Conservation (phyloP, 2,797 vertebrate genomes). For the Steatocranus sp. region DNA sequence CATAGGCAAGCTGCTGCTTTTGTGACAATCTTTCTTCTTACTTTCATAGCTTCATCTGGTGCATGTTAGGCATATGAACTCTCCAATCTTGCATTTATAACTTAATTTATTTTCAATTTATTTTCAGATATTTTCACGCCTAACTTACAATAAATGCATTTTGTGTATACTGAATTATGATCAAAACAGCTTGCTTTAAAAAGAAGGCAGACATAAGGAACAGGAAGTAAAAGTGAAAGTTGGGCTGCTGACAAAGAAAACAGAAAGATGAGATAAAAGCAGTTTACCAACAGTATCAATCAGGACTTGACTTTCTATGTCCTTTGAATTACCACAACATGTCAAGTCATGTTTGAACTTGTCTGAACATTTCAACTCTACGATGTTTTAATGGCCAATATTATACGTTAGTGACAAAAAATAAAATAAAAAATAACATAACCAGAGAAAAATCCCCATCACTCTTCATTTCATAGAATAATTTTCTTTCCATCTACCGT, state of each 20-base stretch:
- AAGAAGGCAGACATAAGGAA: background rate
- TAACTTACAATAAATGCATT: background rate
- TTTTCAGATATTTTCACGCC: background rate
- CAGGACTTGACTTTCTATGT: background rate
- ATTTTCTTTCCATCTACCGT: background rate
- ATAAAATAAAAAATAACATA: background rate
- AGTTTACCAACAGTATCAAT: background rate
- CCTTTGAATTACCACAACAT: background rate
- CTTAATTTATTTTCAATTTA: background rate
- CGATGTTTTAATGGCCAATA: background rate
- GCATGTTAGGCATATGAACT: background rate
- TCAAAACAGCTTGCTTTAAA: background rate
- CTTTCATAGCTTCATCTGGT: background rate
- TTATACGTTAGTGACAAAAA: background rate
- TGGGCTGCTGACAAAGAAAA: background rate
- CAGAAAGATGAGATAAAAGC: background rate
- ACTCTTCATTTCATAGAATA: background rate
- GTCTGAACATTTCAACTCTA: background rate
- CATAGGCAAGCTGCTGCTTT: background rate
- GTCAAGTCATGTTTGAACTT: background rate
- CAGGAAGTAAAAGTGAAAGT: background rate
- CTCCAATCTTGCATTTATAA: background rate
- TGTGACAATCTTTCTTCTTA: background rate
- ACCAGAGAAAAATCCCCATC: background rate
- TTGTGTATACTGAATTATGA: background rate